Evolutionary conservation across 2,113 vertebrate species (phyloP), one percentile per base, ranked within the genome.

Genomic region (Chelonoidis abingdonii): DNA sequence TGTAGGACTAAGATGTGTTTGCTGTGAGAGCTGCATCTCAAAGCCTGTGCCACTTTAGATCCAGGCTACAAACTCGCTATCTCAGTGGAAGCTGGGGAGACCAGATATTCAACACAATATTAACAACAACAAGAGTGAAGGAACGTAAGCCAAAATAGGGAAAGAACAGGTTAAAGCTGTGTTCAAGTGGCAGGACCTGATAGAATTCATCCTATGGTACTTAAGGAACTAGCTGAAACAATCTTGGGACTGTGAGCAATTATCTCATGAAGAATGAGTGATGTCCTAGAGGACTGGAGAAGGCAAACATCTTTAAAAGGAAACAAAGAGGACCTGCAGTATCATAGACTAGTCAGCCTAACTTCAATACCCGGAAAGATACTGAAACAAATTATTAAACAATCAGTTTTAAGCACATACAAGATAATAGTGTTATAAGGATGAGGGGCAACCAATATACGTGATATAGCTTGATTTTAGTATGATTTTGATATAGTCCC

Each of bases 1-100:
- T 89, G 1, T 10, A 72, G 53, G 11, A 38, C 35, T 83, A 31
- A 35, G n/a, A 10, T 13, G 52, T 1, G 0, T 6, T 14, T 44
- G 50, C 72, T 14, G 4, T 47, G 22, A 76, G 38, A 24, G 41
- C 24, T 47, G 12, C 22, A 27, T 76, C 31, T 44, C 72, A 76
- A 7, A 44, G 10, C 41, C 24, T 38, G 24, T 76, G 72, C 41
- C 24, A 1, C 72, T 27, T 76, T 76, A 44, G 38, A 76, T 14
- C 22, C 41, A 76, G 24, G 24, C 41, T 25, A 76, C 24, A 44
- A 76, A 24, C 41, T 76, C n/a, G 19, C 38, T 44, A 44, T 25
- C 41, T 44, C 24, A 44, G 22, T 12, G 24, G 72, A 44, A 76
- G 72, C 7, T n/a, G 8, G 4, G 35, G 65, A 69, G 17, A 22